Conservation (phyloP, 2,888 invertebrate species). For the Euzophera pinguis region DNA sequence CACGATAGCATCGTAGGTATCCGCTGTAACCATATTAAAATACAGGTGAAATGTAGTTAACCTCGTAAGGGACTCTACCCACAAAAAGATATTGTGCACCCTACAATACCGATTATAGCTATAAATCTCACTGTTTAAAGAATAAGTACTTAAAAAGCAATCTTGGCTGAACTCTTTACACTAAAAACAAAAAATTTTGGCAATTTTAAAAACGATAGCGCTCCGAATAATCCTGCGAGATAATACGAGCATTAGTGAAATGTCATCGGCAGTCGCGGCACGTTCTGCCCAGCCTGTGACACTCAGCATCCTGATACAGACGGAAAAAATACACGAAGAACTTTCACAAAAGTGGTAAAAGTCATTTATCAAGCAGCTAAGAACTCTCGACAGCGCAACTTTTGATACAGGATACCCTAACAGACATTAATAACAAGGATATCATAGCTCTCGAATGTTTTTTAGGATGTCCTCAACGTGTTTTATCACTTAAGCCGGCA, state of each 20-base stretch:
- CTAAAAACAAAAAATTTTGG: conserved; percentile 23
- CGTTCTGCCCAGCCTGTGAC: conserved; percentile 53
- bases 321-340: conserved; percentile 56
- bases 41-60: no score
- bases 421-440: conserved; percentile 77
- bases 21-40: no score
- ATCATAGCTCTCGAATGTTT: conserved; percentile 66
- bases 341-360: conserved; percentile 67
- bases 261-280: conserved; percentile 53
- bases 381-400: conserved; percentile 75
- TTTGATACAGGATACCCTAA: conserved; percentile 74
- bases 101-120: no score
- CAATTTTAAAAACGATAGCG: conserved; percentile 38
- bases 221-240: conserved; percentile 46
- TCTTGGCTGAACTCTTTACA: no score
- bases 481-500: conserved; percentile 69
- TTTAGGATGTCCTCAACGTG: conserved; percentile 59
- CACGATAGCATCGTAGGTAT: no score
- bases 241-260: conserved; percentile 48
- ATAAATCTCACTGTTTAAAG: no score
- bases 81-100: no score
- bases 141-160: no score
- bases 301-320: conserved; percentile 46
- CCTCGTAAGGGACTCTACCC: no score
- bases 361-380: conserved; percentile 78